These are phyloP conservation scores for Apogon hyalosoma DNA, from an alignment of 2,797 vertebrate species.

Conservation along the genomic window DNA sequence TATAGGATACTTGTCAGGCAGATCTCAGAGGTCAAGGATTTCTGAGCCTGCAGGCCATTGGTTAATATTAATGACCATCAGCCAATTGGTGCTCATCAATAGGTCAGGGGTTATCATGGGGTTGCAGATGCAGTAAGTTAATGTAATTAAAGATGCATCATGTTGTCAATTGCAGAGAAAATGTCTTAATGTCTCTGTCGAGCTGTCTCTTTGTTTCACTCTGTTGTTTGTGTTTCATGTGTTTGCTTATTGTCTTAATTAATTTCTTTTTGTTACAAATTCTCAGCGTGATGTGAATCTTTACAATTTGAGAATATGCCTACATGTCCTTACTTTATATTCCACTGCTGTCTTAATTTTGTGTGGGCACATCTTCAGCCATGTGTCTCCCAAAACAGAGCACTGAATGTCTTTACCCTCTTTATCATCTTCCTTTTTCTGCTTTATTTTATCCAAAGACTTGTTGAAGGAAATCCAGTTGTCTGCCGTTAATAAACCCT, in stretches of 20 bases:
- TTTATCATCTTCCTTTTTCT: background rate
- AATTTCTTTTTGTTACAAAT: constrained; percentile 1
- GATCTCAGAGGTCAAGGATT: constrained; percentile 80
- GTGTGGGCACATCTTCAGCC: background rate
- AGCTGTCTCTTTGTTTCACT: constrained; percentile 13
- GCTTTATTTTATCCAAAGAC: background rate
- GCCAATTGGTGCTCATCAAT: constrained; percentile 78
- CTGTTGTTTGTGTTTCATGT: background rate
- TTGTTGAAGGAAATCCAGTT: constrained; percentile 14
- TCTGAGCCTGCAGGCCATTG: constrained; percentile 66
- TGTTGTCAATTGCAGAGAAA: constrained; percentile 69
- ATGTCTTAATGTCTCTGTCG: constrained; percentile 45
- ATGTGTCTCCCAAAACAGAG: background rate
- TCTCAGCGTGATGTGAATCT: background rate
- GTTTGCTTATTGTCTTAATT: constrained; percentile 15
- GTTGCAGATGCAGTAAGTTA: constrained; percentile 79
- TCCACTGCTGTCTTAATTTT: background rate
- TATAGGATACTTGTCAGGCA: constrained; percentile 49
- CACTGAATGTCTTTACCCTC: background rate
- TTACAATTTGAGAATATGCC: too few species aligned
- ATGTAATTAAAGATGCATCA: constrained; percentile 82
- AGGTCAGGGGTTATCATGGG: constrained; percentile 82
- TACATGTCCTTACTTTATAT: background rate
- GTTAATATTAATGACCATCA: constrained; percentile 83
- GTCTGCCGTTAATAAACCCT: constrained; percentile 15